Evolutionary conservation across 2,797 vertebrate genomes (phyloP), one percentile per base, ranked within the genome.

Genomic region (Phoeniculus purpureus): DNA sequence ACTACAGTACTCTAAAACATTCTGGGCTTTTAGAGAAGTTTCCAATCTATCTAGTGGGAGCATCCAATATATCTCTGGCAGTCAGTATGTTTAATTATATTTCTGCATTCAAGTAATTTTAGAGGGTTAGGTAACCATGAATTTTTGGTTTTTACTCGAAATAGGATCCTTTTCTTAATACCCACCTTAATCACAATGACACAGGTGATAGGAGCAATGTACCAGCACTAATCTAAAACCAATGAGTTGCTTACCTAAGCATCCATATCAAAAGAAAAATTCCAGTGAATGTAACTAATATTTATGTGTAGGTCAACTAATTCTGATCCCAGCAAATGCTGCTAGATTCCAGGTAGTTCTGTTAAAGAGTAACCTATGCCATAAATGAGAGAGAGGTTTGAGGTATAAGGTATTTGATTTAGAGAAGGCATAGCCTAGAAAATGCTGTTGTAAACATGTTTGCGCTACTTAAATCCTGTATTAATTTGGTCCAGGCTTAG

Each of bases 11-110:
- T 91, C 89, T 56, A 81, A 91, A 91, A 51, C 7, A 20, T 81
- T 65, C 32, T 67, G 48, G 56, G 45, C 32, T 87, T 92, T 95
- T 77, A 56, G 40, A 82, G 83, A 90, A 76, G 76, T 54, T 65
- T 86, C 59, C 71, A 90, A 76, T 45, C 10, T 80, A 59, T 88
- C 59, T 88, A 4, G 59, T 88, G 73, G 37, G 47, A 70, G 3
- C 10, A 23, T 80, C n/a, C 85, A 56, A 70, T 68, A 52, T 89
- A 81, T 86, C 74, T 14, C 68, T 88, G 62, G 43, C 55, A 73
- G 22, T 58, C 81, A 25, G 47, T 56, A 68, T 22, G 22, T 91
- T 83, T 74, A 89, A 45, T 89, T 88, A 72, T 83, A 92, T 86
- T 81, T 90, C 47, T 87, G 5, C 66, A 22, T 81, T 80, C 8